Evolutionary conservation across 1,140 invertebrate species (phyloP).

Genomic region (Goniozus legneri): DNA sequence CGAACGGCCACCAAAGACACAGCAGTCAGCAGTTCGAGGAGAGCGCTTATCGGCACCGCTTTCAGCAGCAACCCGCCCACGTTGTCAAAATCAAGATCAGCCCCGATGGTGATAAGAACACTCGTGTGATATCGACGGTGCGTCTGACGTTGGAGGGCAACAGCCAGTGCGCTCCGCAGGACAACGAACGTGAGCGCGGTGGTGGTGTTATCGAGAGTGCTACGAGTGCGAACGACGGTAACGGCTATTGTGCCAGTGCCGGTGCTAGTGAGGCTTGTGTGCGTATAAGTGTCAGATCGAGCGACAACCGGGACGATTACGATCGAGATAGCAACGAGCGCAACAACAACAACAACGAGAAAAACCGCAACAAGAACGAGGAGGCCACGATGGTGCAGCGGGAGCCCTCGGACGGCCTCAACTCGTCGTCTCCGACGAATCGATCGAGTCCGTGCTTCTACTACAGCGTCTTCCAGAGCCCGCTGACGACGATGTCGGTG

Average conservation of each 20-base stretch:
- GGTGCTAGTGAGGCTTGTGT: constrained; percentile 43
- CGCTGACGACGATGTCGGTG: constrained; percentile 46
- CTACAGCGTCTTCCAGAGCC: constrained; percentile 54
- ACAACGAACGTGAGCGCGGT: constrained; percentile 16
- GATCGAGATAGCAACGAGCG: constrained; percentile 28
- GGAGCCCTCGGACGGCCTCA: constrained; percentile 21
- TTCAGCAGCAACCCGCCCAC: constrained; percentile 44
- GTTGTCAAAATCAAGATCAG: constrained; percentile 69
- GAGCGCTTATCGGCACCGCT: constrained; percentile 29
- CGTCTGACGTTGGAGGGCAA: constrained; percentile 38
- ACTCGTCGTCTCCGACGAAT: constrained; percentile 18
- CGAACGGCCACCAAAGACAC: constrained; percentile 43
- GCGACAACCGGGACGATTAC: constrained; percentile 21
- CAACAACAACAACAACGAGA: constrained; percentile 15
- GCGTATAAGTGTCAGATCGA: constrained; percentile 50
- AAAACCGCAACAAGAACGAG: constrained; percentile 9
- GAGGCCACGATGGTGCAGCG: constrained; percentile 43
- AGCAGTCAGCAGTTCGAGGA: constrained; percentile 34
- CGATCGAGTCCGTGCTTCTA: constrained; percentile 55
- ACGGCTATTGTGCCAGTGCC: constrained; percentile 4
- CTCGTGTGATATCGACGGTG: constrained; percentile 43
- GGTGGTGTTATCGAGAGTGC: constrained; percentile 38
- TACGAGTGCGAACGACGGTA: constrained; percentile 20
- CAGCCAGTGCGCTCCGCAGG: constrained; percentile 19
- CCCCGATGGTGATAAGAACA: constrained; percentile 53